Conservation (phyloP, 2,888 invertebrate genomes). For the Plagodis pulveraria region DNA sequence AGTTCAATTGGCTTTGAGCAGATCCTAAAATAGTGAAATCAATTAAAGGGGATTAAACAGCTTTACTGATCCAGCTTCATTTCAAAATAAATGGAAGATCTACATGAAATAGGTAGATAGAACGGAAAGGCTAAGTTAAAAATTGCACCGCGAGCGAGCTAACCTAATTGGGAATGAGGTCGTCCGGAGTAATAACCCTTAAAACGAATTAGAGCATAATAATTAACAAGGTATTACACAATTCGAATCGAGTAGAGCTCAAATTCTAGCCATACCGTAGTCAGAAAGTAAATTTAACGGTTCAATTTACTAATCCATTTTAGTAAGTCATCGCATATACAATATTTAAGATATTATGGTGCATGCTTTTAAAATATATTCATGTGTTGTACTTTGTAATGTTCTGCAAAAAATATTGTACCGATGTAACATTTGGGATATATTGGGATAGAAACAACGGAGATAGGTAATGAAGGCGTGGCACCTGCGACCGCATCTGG, state of each 20-base stretch:
- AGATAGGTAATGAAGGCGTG: no score
- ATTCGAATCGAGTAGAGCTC: slow-evolving; percentile 26
- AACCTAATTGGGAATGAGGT: slow-evolving; percentile 37
- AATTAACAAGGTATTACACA: slow-evolving; percentile 20
- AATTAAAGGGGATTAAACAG: not conserved
- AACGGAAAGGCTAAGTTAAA: slow-evolving; percentile 30
- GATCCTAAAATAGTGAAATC: not conserved
- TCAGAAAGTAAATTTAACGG: not conserved
- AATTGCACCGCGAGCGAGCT: slow-evolving; percentile 30
- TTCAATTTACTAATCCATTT: no score
- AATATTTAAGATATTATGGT: no score
- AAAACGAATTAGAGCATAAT: slow-evolving; percentile 20
- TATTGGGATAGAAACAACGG: no score
- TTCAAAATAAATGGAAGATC: slow-evolving; percentile 13
- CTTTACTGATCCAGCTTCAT: slow-evolving; percentile 1
- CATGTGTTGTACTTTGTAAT: no score
- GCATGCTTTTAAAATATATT: no score
- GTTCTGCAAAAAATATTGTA: no score
- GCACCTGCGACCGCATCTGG: no score
- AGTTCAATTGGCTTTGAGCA: no score
- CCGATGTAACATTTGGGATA: no score
- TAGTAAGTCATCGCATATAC: no score
- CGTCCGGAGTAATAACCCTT: slow-evolving; percentile 32
- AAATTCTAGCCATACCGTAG: slow-evolving; percentile 3
- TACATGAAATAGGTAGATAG: slow-evolving; percentile 26